Evolutionary conservation across 1,140 invertebrate genomes (phyloP), one percentile per base, ranked within the genome.

Genomic region (Drosophila orena): DNA sequence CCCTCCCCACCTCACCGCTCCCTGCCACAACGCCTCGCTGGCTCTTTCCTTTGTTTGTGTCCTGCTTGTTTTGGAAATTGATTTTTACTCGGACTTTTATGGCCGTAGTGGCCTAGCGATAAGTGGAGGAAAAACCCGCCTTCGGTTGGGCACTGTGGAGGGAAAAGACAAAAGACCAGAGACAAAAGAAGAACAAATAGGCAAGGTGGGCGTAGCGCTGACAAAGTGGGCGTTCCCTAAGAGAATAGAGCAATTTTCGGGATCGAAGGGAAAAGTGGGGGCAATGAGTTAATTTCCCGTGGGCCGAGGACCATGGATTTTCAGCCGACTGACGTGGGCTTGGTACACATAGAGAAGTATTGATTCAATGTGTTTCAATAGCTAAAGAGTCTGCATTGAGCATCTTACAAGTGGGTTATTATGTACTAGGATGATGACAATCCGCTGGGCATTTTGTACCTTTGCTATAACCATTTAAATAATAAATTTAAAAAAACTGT

Each of bases 241-340:
- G 62, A 72, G 83, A 86, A 86, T 88, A 86, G 75, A 88, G 83
- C 79, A 86, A 81, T 88, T 79, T 86, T 74, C 77, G 75, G 44
- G 65, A 66, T 64, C 47, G 38, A 40, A 46, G 46, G n/a, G 22
- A 34, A 34, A 62, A 59, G 60, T 53, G 42, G 49, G 47, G 44
- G 55, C 60, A 79, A 88, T 86, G 79, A 88, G 78, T 86, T 88
- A 88, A 86, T 86, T 85, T 88, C 42, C 64, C 70, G 81, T 81
- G 83, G 81, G 81, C 40, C 35, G 59, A 52, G 37, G 34, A 17
- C 60, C 38, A 58, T 52, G 27, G 52, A 68, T 68, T 42, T 65
- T 68, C 30, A 35, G n/a, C 22, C 27, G 64, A 56, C 34, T 42
- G 55, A 70, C 68, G 68, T 71, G 65, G 68, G 68, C 27, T 14